These are phyloP conservation scores for Neoaliturus tenellus DNA, from an alignment of 2,888 invertebrate species.

Conservation along the genomic window DNA sequence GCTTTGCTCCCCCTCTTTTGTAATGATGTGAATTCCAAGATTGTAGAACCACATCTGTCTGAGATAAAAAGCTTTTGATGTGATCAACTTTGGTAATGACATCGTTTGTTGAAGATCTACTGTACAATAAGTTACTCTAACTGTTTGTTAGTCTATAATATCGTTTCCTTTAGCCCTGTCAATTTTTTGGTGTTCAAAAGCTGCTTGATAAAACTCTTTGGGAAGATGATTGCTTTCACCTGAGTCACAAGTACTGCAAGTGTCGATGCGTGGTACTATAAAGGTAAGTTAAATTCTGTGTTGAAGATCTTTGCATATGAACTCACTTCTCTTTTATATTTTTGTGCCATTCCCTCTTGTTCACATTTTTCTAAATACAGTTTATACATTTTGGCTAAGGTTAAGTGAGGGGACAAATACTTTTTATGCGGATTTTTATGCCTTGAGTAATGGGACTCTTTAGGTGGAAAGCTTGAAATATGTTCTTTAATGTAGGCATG, in stretches of 20 bases:
- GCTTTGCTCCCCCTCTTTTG: constrained; percentile 58
- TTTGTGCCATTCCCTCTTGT: neutral
- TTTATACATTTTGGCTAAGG: constrained; percentile 27
- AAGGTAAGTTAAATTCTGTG: constrained; percentile 53
- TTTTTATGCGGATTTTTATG: constrained; percentile 41
- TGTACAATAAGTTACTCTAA: constrained; percentile 22
- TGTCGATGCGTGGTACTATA: constrained; percentile 66
- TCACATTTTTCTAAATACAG: constrained; percentile 9
- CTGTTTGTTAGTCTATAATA: constrained; percentile 8
- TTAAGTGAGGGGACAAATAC: constrained; percentile 45
- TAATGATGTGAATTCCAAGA: constrained; percentile 60
- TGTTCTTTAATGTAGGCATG: neutral
- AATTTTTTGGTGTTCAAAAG: constrained; percentile 55
- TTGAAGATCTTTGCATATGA: constrained; percentile 42
- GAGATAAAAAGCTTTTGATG: constrained; percentile 62
- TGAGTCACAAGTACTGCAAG: constrained; percentile 62
- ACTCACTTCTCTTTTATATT: constrained; percentile 24
- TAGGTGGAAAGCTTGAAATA: neutral
- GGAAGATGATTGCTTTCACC: constrained; percentile 60
- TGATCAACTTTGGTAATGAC: constrained; percentile 60
- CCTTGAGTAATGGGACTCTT: constrained; percentile 42
- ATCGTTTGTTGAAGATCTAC: constrained; percentile 51
- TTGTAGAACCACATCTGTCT: constrained; percentile 59
- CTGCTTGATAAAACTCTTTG: constrained; percentile 52
- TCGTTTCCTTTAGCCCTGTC: constrained; percentile 53